phyloP scores from a whole-genome alignment of 2,797 vertebrate genomes.

The Myotis myotis region DNA sequence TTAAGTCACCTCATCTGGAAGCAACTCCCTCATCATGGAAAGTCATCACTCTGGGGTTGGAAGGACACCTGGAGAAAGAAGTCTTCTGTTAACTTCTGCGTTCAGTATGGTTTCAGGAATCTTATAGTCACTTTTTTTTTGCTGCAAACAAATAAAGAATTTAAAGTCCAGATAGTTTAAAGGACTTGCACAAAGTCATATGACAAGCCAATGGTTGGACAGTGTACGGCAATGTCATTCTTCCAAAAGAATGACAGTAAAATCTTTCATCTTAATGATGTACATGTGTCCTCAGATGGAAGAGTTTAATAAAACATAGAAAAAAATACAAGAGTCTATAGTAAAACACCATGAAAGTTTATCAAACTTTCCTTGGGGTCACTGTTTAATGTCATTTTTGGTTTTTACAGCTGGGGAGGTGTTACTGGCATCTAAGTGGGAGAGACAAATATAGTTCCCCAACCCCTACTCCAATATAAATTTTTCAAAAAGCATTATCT shows the following conservation, averaged over 20 bases:
- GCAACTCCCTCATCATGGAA: not conserved
- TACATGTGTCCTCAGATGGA: not conserved
- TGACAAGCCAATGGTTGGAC: not conserved
- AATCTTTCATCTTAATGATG: not conserved
- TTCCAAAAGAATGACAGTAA: not conserved
- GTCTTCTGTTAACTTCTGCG: not conserved
- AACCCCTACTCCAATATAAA: not conserved
- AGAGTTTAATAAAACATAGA: not conserved
- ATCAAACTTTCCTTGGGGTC: not conserved
- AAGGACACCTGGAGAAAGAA: not conserved
- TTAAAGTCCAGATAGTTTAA: not conserved
- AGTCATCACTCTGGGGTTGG: not conserved
- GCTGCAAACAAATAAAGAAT: not conserved
- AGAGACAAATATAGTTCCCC: not conserved
- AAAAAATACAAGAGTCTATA: not conserved
- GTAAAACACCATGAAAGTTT: not conserved
- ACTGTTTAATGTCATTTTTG: not conserved
- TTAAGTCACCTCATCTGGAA: not conserved
- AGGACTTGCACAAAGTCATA: conserved; percentile 25
- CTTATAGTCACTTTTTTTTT: not conserved
- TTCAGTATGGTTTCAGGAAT: not conserved
- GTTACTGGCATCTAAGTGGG: not conserved
- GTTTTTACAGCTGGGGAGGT: not conserved
- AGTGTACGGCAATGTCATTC: not conserved
- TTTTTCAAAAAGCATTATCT: not conserved